These are phyloP conservation scores for Temnothorax ravouxi DNA, from an alignment of 2,888 invertebrate genomes.

Conservation along the genomic window DNA sequence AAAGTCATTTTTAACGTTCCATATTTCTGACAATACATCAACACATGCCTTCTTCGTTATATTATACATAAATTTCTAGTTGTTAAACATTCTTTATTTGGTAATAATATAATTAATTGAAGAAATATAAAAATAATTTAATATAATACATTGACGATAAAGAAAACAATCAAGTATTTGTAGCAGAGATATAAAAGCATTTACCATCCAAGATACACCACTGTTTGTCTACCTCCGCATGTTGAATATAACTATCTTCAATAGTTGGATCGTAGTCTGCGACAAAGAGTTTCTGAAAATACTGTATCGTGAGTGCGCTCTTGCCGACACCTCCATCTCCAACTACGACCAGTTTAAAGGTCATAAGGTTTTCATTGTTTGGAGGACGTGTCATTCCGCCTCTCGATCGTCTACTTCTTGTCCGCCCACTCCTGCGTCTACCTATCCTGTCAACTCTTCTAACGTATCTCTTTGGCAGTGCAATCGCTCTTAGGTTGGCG, in stretches of 20 bases:
- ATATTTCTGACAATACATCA: not conserved
- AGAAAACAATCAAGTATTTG: not conserved
- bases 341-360: conserved; percentile 96
- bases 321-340: conserved; percentile 98
- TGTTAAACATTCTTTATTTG: too few species aligned
- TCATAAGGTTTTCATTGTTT: conserved; percentile 90
- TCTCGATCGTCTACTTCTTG: conserved; percentile 79
- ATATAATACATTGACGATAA: too few species aligned
- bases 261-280: conserved; percentile 98
- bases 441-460: conserved; percentile 82
- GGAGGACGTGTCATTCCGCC: conserved; percentile 90
- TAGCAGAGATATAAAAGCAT: conserved; percentile 50
- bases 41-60: not conserved
- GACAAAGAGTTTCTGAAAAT: conserved; percentile 97
- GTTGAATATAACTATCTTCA: conserved; percentile 97
- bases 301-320: conserved; percentile 98
- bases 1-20: not conserved
- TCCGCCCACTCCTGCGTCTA: conserved; percentile 81
- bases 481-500: conserved; percentile 52
- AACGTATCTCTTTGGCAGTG: conserved; percentile 71
- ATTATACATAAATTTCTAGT: too few species aligned
- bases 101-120: not conserved
- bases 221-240: conserved; percentile 96
- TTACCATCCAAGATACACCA: conserved; percentile 96
- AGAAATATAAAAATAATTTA: not conserved